Conservation (phyloP, 1,140 invertebrate species). For the Heterodera carotae region DNA sequence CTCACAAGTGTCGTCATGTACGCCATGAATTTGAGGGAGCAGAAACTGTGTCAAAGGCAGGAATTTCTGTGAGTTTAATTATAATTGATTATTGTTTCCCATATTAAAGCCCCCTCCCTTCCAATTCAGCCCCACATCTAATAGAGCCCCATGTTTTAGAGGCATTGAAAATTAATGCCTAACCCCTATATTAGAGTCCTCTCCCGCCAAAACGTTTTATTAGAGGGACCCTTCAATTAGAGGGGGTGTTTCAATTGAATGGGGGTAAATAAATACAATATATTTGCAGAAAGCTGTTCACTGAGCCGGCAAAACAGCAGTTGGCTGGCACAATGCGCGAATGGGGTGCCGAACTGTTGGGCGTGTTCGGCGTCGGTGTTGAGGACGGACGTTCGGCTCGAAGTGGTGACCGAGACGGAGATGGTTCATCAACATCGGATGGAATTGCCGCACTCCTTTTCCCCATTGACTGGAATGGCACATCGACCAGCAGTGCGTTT, state of each 20-base stretch:
- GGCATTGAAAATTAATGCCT: no score
- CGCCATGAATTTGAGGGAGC: slow-evolving; percentile 52
- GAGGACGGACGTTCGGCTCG: neutral
- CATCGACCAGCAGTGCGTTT: slow-evolving; percentile 3
- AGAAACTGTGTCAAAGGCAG: slow-evolving; percentile 58
- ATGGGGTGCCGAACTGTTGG: slow-evolving; percentile 18
- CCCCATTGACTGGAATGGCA: slow-evolving; percentile 48
- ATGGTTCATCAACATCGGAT: neutral
- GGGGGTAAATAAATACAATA: neutral
- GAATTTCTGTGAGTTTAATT: slow-evolving; percentile 54
- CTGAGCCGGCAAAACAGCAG: slow-evolving; percentile 37
- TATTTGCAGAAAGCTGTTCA: slow-evolving; percentile 55
- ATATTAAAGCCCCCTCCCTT: no score
- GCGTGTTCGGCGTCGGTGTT: slow-evolving; percentile 12
- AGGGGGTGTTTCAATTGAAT: no score
- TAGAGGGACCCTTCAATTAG: no score
- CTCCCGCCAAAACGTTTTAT: no score
- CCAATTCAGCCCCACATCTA: no score
- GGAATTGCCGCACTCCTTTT: slow-evolving; percentile 22
- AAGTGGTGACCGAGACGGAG: neutral
- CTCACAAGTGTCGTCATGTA: slow-evolving; percentile 56
- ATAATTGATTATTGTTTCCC: slow-evolving; percentile 12
- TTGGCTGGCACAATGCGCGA: slow-evolving; percentile 50
- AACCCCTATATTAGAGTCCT: no score
- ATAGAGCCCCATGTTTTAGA: no score